Base-by-base conservation (phyloP, 2,888 invertebrate genomes). In the Stenichneumon culpator region DNA sequence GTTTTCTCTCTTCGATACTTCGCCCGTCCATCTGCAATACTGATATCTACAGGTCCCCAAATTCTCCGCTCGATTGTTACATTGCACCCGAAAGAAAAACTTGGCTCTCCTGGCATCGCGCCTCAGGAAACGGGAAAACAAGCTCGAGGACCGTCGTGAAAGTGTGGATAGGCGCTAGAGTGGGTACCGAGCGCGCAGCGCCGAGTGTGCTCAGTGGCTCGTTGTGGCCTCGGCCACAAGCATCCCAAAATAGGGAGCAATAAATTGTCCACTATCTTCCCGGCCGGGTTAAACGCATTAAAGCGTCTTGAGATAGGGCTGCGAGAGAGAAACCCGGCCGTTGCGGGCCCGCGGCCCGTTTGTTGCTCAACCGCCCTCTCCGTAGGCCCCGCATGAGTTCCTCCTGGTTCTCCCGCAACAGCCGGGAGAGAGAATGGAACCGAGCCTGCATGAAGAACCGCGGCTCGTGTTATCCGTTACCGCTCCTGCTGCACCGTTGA, bases 181-280 rank as follows among this genome's bases (percentile, higher is more conserved):
- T 14, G 14, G 28, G 28, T 16, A 16, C 32, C 25, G 32, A 28
- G 60, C 25, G 14, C 25, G 25, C 28, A 28, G 39, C 44, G 57
- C 36, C 25, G 63, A 70, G 47, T 72, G 79, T 60, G 11, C 11
- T 77, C 63, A 19, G 22, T 44, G 63, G 60, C 54, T 57, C 47
- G 54, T 52, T 54, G 32, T 16, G 68, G 57, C 73, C 39, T 19
- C 47, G 52, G 79, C 79, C 75, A 83, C 78, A 57, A 87, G 79
- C 85, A 87, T 90, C 91, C 93, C 91, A 93, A 93, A 93, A 93
- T 93, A 93, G 93, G 91, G 92, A 89, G 92, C 92, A 91, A 93
- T 93, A 93, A 93, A 93, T 93, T 93, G 91, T 89, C 90, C 92
- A 91, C 92, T 93, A 93, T 93, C 93, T 93, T 91, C 89, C 79